Evolutionary conservation across 2,888 invertebrate genomes (phyloP).

Genomic region (Marasmarcha lunaedactyla): DNA sequence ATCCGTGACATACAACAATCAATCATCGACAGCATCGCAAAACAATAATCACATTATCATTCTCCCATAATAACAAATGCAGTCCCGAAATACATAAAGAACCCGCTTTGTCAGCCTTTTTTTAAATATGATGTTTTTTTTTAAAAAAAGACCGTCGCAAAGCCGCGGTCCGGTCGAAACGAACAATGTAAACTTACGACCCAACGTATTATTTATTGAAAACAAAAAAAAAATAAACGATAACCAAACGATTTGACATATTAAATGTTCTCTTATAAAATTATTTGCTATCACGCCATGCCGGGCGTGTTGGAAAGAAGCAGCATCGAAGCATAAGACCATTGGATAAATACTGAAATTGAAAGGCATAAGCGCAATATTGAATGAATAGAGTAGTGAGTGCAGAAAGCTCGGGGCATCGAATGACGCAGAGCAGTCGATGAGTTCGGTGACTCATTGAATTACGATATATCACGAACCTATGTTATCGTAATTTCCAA

Average conservation of each 20-base stretch:
- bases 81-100: slow-evolving; percentile 61
- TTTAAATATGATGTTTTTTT: slow-evolving; percentile 37
- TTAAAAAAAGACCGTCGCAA: slow-evolving; percentile 54
- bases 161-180: slow-evolving; percentile 42
- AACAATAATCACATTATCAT: slow-evolving; percentile 70
- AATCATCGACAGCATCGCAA: slow-evolving; percentile 59
- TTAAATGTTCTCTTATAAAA: slow-evolving; percentile 62
- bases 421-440: too few relatives aligned
- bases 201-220: slow-evolving; percentile 59
- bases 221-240: slow-evolving; percentile 43
- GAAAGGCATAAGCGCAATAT: too few relatives aligned
- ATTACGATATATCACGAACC: too few relatives aligned
- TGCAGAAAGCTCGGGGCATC: too few relatives aligned
- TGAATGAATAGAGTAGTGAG: too few relatives aligned
- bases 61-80: slow-evolving; percentile 66
- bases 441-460: too few relatives aligned
- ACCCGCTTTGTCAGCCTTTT: slow-evolving; percentile 40
- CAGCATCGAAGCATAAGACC: slow-evolving; percentile 11
- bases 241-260: slow-evolving; percentile 53
- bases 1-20: slow-evolving; percentile 59
- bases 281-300: slow-evolving; percentile 68
- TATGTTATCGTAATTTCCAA: too few relatives aligned
- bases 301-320: slow-evolving; percentile 44
- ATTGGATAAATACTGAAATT: slow-evolving; percentile 1
- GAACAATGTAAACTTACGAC: slow-evolving; percentile 64